phyloP scores from a whole-genome alignment of 2,888 invertebrate genomes.

The Epirrhoe alternata region DNA sequence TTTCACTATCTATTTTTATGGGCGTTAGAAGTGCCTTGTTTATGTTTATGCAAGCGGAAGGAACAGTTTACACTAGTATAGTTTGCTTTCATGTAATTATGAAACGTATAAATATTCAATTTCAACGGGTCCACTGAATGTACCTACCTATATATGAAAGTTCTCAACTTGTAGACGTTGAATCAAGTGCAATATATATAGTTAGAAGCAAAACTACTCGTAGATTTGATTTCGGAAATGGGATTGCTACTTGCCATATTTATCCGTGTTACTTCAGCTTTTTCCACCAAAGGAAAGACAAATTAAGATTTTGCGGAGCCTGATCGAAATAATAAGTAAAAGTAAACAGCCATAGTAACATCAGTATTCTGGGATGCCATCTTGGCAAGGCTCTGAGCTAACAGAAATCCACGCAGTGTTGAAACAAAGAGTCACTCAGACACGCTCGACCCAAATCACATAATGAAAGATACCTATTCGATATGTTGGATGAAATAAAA shows the following conservation, averaged over 20 bases:
- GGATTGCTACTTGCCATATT: background rate
- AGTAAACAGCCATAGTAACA: slow-evolving; percentile 36
- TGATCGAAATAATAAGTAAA: slow-evolving; percentile 40
- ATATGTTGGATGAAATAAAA: slow-evolving; percentile 1
- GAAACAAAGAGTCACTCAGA: slow-evolving; percentile 46
- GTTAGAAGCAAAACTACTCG: background rate
- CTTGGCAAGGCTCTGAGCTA: slow-evolving; percentile 39
- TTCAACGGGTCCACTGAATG: no score
- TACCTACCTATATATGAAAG: no score
- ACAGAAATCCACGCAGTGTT: slow-evolving; percentile 44
- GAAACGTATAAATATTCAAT: no score
- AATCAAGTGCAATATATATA: no score
- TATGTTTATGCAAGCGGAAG: slow-evolving; percentile 16
- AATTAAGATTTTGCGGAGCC: slow-evolving; percentile 34
- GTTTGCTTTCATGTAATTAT: no score
- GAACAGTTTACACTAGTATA: background rate
- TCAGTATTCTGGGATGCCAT: slow-evolving; percentile 42
- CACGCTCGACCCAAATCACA: slow-evolving; percentile 46
- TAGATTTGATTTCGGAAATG: no score
- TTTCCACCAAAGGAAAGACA: slow-evolving; percentile 4
- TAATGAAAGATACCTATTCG: slow-evolving; percentile 39
- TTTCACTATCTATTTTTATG: slow-evolving; percentile 40
- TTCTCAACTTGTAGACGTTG: no score
- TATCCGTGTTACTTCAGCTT: background rate
- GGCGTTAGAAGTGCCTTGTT: slow-evolving; percentile 11